These are phyloP conservation scores for Drosophila kurseongensis DNA, from an alignment of 1,140 invertebrate genomes.

Conservation along the genomic window DNA sequence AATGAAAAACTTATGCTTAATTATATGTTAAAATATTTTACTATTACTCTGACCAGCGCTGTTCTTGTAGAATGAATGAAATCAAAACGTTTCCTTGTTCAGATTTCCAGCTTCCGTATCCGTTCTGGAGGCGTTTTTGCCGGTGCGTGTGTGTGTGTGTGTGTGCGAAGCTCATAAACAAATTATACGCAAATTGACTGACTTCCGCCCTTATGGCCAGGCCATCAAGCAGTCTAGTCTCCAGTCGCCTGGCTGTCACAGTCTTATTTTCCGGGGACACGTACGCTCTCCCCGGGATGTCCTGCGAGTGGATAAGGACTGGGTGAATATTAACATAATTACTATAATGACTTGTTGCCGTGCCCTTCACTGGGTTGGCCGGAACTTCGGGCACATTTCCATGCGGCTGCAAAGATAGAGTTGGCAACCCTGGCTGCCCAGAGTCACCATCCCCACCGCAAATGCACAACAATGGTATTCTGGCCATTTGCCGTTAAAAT, in stretches of 20 bases:
- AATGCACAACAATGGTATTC: conserved; percentile 61
- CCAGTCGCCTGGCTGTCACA: conserved; percentile 15
- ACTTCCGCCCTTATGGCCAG: conserved; percentile 49
- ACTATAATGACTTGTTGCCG: conserved; percentile 76
- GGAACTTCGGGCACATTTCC: conserved; percentile 47
- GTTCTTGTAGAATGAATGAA: conserved; percentile 23
- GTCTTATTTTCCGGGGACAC: conserved; percentile 19
- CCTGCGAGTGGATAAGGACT: background rate
- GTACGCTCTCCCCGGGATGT: conserved; percentile 3
- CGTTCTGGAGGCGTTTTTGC: conserved; percentile 27
- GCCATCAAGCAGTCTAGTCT: conserved; percentile 34
- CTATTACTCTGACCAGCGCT: background rate
- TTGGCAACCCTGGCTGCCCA: conserved; percentile 4
- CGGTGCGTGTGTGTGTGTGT: conserved; percentile 8
- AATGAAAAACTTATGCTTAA: too few relatives aligned
- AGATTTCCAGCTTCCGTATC: conserved; percentile 54
- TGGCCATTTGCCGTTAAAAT: conserved; percentile 60
- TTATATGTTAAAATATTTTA: too few relatives aligned
- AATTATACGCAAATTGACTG: conserved; percentile 78
- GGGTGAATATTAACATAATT: conserved; percentile 72
- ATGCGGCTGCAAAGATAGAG: conserved; percentile 19
- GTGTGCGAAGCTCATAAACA: conserved; percentile 73
- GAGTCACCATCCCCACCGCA: conserved; percentile 27
- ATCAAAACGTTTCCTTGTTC: conserved; percentile 48
- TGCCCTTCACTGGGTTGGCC: conserved; percentile 8